A percentile compares a stretch with the other conserved stretches of the same genome.
Evolutionary conservation across 2,113 vertebrate species (phyloP).

Genomic region (Struthio camelus): DNA sequence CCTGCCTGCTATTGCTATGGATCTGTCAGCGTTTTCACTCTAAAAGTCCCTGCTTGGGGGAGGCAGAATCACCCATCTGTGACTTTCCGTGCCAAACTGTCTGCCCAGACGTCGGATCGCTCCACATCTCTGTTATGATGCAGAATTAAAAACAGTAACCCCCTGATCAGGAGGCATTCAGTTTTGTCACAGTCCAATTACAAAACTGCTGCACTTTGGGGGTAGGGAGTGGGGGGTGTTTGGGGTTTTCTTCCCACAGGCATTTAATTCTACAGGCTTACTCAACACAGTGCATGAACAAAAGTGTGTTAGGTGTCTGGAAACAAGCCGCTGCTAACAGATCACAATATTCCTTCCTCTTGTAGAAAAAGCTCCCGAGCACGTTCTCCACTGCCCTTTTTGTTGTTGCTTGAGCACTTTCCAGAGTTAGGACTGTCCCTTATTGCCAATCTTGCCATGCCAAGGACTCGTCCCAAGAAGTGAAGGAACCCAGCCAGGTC

Average conservation of each 20-base stretch:
- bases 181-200: slow-evolving; percentile 46
- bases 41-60: slow-evolving; percentile 29
- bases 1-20: slow-evolving; percentile 40
- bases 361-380: neutral
- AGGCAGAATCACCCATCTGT: slow-evolving; percentile 48
- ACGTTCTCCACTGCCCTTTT: neutral
- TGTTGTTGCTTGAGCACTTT: neutral
- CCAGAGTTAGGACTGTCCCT: fast-evolving
- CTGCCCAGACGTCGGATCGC: neutral
- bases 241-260: neutral
- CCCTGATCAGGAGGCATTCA: neutral
- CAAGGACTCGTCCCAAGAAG: neutral
- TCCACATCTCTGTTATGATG: neutral
- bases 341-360: neutral
- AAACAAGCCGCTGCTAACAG: slow-evolving; percentile 20
- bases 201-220: neutral
- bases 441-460: neutral
- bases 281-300: neutral
- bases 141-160: neutral
- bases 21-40: slow-evolving; percentile 66
- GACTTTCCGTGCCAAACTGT: slow-evolving; percentile 33
- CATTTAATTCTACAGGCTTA: slow-evolving; percentile 29
- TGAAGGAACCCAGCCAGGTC: neutral
- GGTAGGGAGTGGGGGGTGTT: neutral
- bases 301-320: slow-evolving; percentile 29